These are phyloP conservation scores for Chironomus riparius DNA, from an alignment of 2,888 invertebrate genomes.

Conservation along the genomic window DNA sequence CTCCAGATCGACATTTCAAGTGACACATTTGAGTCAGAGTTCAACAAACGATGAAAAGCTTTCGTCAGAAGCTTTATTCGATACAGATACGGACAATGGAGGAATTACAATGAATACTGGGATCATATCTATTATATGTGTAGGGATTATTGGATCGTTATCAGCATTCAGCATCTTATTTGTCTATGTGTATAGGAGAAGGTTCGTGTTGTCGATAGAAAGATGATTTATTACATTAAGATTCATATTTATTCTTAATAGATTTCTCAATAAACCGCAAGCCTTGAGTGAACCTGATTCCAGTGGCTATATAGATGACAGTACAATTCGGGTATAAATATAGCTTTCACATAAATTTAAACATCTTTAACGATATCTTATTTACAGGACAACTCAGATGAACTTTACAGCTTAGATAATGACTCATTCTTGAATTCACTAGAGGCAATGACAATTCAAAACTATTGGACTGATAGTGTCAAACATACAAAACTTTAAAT, in stretches of 20 bases:
- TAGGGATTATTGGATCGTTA: constrained; percentile 55
- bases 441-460: constrained; percentile 90
- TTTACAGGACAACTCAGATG: constrained; percentile 82
- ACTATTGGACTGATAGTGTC: constrained; percentile 87
- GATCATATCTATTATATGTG: constrained; percentile 59
- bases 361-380: constrained; percentile 31
- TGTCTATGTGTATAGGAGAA: constrained; percentile 58
- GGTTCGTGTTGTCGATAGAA: too few relatives aligned
- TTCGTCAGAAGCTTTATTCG: constrained; percentile 36
- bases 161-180: constrained; percentile 56
- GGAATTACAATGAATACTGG: constrained; percentile 41
- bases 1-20: constrained; percentile 15
- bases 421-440: constrained; percentile 87
- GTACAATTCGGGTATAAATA: constrained; percentile 60
- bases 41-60: constrained; percentile 34
- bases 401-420: constrained; percentile 90
- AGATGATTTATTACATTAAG: too few relatives aligned
- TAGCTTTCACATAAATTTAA: neutral
- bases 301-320: constrained; percentile 78
- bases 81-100: constrained; percentile 1
- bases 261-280: constrained; percentile 73
- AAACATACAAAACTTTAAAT: constrained; percentile 77
- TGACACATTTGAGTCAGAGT: neutral
- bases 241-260: too few relatives aligned
- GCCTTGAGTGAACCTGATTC: constrained; percentile 79